Evolutionary conservation across 1,140 invertebrate genomes (phyloP).

Genomic region (Pseudomyrmex dendroicus): DNA sequence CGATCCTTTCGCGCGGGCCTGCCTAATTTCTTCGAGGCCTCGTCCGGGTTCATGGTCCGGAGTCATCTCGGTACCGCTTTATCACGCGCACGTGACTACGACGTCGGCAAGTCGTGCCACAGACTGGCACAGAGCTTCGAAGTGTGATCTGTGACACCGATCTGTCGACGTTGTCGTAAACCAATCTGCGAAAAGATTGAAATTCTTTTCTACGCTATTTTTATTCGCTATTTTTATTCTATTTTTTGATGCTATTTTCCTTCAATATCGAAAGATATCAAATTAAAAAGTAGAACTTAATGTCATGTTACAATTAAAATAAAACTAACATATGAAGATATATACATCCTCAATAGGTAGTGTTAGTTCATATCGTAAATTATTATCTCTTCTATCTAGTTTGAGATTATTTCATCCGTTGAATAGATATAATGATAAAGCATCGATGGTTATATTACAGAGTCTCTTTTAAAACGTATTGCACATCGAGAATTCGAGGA

Average conservation of each 20-base stretch:
- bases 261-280: too few relatives aligned
- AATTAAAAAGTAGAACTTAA: neutral
- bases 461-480: neutral
- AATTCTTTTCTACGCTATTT: neutral
- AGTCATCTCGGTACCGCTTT: constrained; percentile 33
- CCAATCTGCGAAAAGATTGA: neutral
- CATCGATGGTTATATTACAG: constrained; percentile 37
- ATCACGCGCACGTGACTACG: constrained; percentile 41
- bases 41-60: constrained; percentile 33
- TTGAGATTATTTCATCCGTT: neutral
- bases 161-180: constrained; percentile 25
- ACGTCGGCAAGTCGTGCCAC: constrained; percentile 6
- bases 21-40: constrained; percentile 51
- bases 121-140: constrained; percentile 17
- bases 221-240: neutral
- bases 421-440: constrained; percentile 33
- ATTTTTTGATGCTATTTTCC: neutral
- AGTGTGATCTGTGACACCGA: constrained; percentile 50
- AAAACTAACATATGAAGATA: neutral
- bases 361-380: neutral
- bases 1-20: constrained; percentile 19
- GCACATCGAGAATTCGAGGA: constrained; percentile 18
- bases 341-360: too few relatives aligned
- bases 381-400: neutral
- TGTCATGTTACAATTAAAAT: neutral